Evolutionary conservation across 2,888 invertebrate genomes (phyloP), one percentile per base, ranked within the genome.

Genomic region (Stomorhina lunata): DNA sequence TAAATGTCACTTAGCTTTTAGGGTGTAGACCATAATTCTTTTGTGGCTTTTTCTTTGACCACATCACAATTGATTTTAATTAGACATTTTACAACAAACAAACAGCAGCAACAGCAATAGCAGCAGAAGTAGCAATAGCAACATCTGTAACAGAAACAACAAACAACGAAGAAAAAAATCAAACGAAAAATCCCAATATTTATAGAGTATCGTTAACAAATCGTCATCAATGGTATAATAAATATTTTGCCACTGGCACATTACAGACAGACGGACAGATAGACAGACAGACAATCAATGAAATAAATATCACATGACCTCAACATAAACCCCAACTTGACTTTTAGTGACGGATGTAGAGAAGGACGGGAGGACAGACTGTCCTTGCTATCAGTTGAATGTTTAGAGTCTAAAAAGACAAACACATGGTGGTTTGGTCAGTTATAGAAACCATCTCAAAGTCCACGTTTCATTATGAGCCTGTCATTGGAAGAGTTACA

Each of bases 121-220:
- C 9, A 69, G 20, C 55, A 61, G 45, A 27, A 55, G 10, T 10
- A 37, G 50, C 48, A 72, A 65, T 22, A 53, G 27, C 61, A 45
- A 15, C n/a, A 17, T 27, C 48, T 57, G 9, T 22, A 59, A 10
- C 34, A 25, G 25, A 17, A 69, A 22, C 40, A 71, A 69, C 48
- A 48, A 37, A 12, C 10, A 37, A 37, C 37, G n/a, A 48, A 50
- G 6, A 57, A 57, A 7, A 15, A 55, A 5, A 55, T 32, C 25
- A 59, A 66, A 63, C 57, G 50, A 4, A 37, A 68, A 55, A 78
- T n/a, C n/a, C n/a, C 65, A 75, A 79, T 82, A 82, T 82, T 82
- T 79, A 82, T 82, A 53, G 82, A 82, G 73, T 82, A 79, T 82
- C 82, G 82, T 82, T 82, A 75, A 66, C 82, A 79, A 82, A 82